Base-by-base conservation (phyloP, 2,113 vertebrate species). In the Gasterosteus aculeatus region DNA sequence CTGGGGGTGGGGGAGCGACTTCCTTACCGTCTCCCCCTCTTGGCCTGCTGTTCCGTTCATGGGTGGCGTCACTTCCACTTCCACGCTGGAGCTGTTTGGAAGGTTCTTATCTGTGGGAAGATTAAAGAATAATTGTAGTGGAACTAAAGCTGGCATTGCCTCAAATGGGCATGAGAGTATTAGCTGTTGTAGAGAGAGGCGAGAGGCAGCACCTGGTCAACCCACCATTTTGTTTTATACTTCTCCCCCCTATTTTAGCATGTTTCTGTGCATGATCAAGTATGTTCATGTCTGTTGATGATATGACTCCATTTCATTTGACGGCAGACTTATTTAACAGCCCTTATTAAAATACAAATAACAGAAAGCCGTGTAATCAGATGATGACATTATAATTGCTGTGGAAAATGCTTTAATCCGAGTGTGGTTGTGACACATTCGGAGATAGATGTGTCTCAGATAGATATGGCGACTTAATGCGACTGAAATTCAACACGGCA, bases 31-130 rank as follows among this genome's bases (percentile, higher is more conserved):
- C 65, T 94, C 95, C 61, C 96, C 97, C 44, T 98, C 98, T 78
- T 97, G 96, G 5, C 96, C 92, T 7, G 95, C 95, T 51, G 94
- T 95, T 0, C 95, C 95, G 9, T 99, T 98, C 85, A 95, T 96
- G 0, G 97, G 95, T 44, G 97, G 96, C 10, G 97, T 97, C 85
- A 98, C 95, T 88, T 97, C 98, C 83, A 97, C 97, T 87, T 98
- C 97, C 19, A 96, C 96, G 84, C 95, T 97, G 46, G 96, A 94
- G 92, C 94, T 96, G 90, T 96, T 97, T 0, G 96, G 96, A 26
- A 96, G 95, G 81, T 97, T 94, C 91, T 96, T 98, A 78, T 97
- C 97, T 96, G 93, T 35, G 75, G n/a, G 70, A 68, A 33, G 62
- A 56, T 73, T 19, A 41, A 58, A 85, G 7, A 64, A 67, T 33